Conservation (phyloP, 2,888 invertebrate species). For the Oeneis ivallda region DNA sequence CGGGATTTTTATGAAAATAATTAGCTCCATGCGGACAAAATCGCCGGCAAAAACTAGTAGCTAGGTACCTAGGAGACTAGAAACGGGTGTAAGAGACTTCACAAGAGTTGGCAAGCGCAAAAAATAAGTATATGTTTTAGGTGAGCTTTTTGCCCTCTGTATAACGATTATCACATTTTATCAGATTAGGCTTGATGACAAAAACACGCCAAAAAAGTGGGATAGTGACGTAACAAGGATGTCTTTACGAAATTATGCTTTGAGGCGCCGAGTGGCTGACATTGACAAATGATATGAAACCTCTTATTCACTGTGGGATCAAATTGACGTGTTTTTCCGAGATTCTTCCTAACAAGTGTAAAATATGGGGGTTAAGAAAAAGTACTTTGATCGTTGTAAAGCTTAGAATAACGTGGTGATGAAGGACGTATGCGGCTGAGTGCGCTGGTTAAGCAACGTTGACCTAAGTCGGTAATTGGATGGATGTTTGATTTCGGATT, state of each 20-base stretch:
- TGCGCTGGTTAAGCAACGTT: too few species aligned
- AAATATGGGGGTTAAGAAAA: slow-evolving; percentile 36
- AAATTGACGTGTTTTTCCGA: slow-evolving; percentile 72
- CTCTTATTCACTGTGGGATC: slow-evolving; percentile 78
- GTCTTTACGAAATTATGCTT: slow-evolving; percentile 79
- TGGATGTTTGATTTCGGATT: too few species aligned
- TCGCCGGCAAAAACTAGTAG: too few species aligned
- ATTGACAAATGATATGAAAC: slow-evolving; percentile 76
- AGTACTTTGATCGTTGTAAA: too few species aligned
- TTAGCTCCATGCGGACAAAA: too few species aligned
- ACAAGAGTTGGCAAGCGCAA: not conserved
- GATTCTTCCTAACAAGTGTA: slow-evolving; percentile 53
- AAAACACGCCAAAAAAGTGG: slow-evolving; percentile 30
- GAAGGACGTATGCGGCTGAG: too few species aligned
- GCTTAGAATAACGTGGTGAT: too few species aligned
- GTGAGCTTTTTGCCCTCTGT: not conserved
- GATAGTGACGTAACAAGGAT: slow-evolving; percentile 63
- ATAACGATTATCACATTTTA: slow-evolving; percentile 24
- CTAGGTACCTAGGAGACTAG: too few species aligned
- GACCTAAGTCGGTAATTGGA: too few species aligned
- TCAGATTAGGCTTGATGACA: slow-evolving; percentile 31
- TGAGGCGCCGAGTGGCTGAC: slow-evolving; percentile 73
- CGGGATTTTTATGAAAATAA: too few species aligned
- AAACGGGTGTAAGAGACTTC: too few species aligned
- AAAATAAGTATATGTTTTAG: slow-evolving; percentile 17